phyloP scores from a whole-genome alignment of 1,140 invertebrate genomes.

The Vollenhovia emeryi region DNA sequence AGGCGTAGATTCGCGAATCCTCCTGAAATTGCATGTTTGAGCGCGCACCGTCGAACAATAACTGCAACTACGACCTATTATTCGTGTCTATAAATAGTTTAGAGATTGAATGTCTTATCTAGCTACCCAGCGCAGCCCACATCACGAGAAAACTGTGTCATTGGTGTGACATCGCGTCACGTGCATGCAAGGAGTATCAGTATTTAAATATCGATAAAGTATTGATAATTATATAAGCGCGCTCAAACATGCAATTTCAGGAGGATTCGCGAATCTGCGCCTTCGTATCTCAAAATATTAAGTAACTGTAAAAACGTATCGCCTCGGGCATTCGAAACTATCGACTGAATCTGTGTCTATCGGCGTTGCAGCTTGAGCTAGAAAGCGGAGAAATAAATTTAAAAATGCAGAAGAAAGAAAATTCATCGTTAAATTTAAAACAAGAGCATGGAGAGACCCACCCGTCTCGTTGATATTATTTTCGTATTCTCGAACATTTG shows the following conservation, averaged over 20 bases:
- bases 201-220: background rate
- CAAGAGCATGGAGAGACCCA: no score
- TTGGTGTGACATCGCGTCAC: background rate
- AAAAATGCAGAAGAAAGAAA: no score
- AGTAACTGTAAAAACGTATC: background rate
- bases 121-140: background rate
- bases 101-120: background rate
- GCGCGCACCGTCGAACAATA: background rate
- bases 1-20: background rate
- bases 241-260: background rate
- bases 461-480: background rate
- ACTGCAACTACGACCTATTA: background rate
- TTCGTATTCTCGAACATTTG: background rate
- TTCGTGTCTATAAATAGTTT: slow-evolving; percentile 21
- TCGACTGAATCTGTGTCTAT: background rate
- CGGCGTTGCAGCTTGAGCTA: background rate
- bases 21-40: background rate
- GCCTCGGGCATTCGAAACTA: background rate
- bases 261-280: background rate
- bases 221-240: background rate
- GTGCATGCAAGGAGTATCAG: no score
- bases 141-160: background rate
- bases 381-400: background rate
- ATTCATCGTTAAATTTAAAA: background rate
- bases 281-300: slow-evolving; percentile 28